These are phyloP conservation scores for Cyclophora albipunctata DNA, from an alignment of 2,888 invertebrate genomes.

Conservation along the genomic window DNA sequence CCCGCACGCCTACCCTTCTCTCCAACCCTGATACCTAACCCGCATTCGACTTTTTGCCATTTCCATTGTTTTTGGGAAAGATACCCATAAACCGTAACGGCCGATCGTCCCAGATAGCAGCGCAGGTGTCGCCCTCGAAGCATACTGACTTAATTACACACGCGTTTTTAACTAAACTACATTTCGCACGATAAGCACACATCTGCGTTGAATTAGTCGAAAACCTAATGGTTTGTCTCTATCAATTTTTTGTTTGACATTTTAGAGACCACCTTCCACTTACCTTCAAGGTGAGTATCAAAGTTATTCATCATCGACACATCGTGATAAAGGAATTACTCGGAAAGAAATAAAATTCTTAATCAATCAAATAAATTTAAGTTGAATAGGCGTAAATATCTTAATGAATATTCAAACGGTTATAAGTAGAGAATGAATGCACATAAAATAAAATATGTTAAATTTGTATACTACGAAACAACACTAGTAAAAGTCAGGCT, in stretches of 20 bases:
- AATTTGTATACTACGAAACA: slow-evolving; percentile 33
- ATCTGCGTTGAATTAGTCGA: slow-evolving; percentile 56
- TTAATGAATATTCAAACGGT: slow-evolving; percentile 15
- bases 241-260: slow-evolving; percentile 31
- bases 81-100: slow-evolving; percentile 67
- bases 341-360: slow-evolving; percentile 12
- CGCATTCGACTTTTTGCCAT: slow-evolving; percentile 70
- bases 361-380: slow-evolving; percentile 20
- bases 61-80: slow-evolving; percentile 68
- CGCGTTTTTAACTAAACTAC: slow-evolving; percentile 53
- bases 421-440: slow-evolving; percentile 12
- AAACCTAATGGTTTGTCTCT: slow-evolving; percentile 32
- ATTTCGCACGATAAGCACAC: slow-evolving; percentile 56
- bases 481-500: slow-evolving; percentile 44
- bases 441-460: slow-evolving; percentile 22
- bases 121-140: slow-evolving; percentile 70
- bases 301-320: slow-evolving; percentile 23
- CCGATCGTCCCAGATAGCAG: slow-evolving; percentile 52
- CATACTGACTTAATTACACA: slow-evolving; percentile 66
- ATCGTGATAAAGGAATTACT: slow-evolving; percentile 12
- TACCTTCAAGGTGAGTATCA: slow-evolving; percentile 23
- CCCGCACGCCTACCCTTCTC: slow-evolving; percentile 60
- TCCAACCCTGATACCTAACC: slow-evolving; percentile 50
- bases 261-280: slow-evolving; percentile 34
- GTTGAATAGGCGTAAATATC: slow-evolving; percentile 2